These are phyloP conservation scores for Porites divaricata DNA, from an alignment of 92 coral and sea anemone species.

Conservation along the genomic window DNA sequence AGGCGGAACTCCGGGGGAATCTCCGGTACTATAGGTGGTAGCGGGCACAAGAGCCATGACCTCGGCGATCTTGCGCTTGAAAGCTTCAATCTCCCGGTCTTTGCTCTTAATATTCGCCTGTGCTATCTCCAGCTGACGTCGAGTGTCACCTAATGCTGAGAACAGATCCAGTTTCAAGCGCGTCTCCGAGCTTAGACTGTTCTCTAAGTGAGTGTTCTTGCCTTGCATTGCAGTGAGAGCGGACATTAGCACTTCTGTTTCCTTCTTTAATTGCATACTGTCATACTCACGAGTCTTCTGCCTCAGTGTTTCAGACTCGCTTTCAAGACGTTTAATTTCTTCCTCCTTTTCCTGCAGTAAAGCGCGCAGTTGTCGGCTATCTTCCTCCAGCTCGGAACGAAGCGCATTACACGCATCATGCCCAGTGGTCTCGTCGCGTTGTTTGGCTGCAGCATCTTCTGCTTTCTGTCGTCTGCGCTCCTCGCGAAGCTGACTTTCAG, in stretches of 20 bases:
- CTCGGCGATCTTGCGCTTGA: constrained; percentile 97
- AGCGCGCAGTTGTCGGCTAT: constrained; percentile 82
- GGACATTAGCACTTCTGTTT: constrained; percentile 94
- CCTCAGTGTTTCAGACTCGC: constrained; percentile 79
- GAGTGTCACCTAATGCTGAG: constrained; percentile 97
- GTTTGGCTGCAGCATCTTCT: constrained; percentile 86
- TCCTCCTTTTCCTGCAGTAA: constrained; percentile 88
- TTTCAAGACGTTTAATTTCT: constrained; percentile 75
- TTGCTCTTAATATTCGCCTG: constrained; percentile 82
- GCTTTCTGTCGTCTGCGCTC: constrained; percentile 95
- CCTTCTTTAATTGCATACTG: constrained; percentile 92
- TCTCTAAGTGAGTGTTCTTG: constrained; percentile 96
- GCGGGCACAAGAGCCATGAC: constrained; percentile 98
- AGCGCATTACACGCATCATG: constrained; percentile 94
- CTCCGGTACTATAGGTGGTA: constrained; percentile 58
- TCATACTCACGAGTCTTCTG: constrained; percentile 88
- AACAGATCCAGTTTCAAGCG: constrained; percentile 95
- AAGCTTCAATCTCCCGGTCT: constrained; percentile 83
- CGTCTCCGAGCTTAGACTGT: constrained; percentile 97
- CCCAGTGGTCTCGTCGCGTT: constrained; percentile 86
- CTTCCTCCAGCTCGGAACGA: constrained; percentile 92
- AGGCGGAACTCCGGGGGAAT: constrained; percentile 45
- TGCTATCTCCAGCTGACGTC: constrained; percentile 93
- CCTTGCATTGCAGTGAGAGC: constrained; percentile 98
- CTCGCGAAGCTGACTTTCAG: constrained; percentile 95